phyloP scores from a whole-genome alignment of 2,888 invertebrate genomes.

The Seira ritae region DNA sequence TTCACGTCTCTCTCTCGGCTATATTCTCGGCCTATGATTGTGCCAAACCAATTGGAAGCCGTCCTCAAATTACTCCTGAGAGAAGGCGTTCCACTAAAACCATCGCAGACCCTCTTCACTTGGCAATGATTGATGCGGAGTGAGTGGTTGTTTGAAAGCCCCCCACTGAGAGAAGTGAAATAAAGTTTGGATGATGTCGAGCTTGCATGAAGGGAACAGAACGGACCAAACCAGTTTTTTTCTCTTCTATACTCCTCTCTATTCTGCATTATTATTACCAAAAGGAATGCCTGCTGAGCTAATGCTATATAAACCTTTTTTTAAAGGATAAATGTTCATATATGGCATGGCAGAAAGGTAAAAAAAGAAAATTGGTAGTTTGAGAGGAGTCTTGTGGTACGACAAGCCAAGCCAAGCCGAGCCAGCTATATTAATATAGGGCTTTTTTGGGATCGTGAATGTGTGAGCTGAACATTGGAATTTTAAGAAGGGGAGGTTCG shows the following conservation, averaged over 20 bases:
- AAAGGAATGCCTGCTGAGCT: not conserved
- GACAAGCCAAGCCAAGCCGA: too few relatives aligned
- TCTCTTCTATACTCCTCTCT: too few relatives aligned
- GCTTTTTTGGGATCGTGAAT: not conserved
- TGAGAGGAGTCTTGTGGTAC: not conserved
- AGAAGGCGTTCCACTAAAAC: constrained; percentile 66
- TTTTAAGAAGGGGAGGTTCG: not conserved
- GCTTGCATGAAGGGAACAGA: not conserved
- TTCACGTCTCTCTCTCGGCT: constrained; percentile 32
- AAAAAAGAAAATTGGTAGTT: not conserved
- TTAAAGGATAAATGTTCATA: not conserved
- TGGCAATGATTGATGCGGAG: constrained; percentile 68
- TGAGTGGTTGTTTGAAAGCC: constrained; percentile 41
- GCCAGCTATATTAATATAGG: not conserved
- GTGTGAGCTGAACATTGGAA: not conserved
- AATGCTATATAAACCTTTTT: not conserved
- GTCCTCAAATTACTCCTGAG: constrained; percentile 55
- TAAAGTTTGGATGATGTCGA: not conserved
- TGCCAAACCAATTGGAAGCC: constrained; percentile 60
- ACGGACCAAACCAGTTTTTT: not conserved
- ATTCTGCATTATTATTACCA: not conserved
- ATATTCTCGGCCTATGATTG: constrained; percentile 65
- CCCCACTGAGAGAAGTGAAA: constrained; percentile 11
- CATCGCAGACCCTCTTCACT: constrained; percentile 38
- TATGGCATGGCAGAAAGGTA: not conserved